Base-by-base conservation (phyloP, 2,113 vertebrate species). In the Hippopotamus amphibius region DNA sequence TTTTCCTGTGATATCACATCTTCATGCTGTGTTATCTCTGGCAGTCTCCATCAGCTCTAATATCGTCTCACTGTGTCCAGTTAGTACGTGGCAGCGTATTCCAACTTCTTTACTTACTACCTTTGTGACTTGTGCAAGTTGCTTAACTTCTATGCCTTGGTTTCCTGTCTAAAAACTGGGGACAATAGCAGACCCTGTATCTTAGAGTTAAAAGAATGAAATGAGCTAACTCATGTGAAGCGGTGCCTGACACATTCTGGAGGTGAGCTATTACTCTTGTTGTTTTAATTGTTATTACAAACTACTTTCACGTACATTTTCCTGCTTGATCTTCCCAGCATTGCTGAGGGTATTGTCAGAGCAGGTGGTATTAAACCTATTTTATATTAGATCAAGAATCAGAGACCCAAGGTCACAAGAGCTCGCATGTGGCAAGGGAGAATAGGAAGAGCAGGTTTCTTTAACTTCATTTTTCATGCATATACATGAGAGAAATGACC, bases 341-440 rank as follows among this genome's bases (percentile, higher is more conserved):
- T 93, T 1, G 2, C 37, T 76, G 22, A 95, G 26, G n/a, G 16
- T 85, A 2, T 57, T 79, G 7, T 80, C 15, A 77, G 21, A 96
- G 46, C 15, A 77, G 14, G 43, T 77, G 16, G 12, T 81, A 4
- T 28, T 66, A 65, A 48, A 69, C 4, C 15, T 48, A 57, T 76
- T 82, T 97, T 95, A 30, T 94, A 12, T 72, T 37, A 48, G 22
- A 61, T 84, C 16, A 94, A 94, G 43, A 71, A 87, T 81, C 16
- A 61, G 46, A 63, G 37, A 87, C 22, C 53, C 43, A 79, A 68
- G 48, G n/a, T 71, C 43, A n/a, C 21, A 94, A 41, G 72, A 86
- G 14, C 48, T 4, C 71, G 21, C 80, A 79, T 68, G 43, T 85
- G n/a, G 28, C 63, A 15, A 22, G 92, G 30, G 16, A 93, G 28